phyloP scores from a whole-genome alignment of 2,113 vertebrate species.

The Odontesthes bonariensis region DNA sequence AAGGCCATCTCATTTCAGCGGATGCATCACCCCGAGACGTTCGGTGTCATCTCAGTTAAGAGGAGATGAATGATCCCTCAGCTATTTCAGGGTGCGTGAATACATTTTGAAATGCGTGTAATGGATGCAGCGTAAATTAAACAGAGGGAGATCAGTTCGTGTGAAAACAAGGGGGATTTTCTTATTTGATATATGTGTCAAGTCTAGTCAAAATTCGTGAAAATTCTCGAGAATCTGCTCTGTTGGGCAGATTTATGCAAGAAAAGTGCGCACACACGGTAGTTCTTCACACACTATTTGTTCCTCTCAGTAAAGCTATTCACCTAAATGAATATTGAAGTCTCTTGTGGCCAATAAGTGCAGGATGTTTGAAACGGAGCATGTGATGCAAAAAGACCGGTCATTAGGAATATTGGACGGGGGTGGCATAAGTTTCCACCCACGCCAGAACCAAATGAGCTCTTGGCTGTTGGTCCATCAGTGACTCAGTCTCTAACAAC shows the following conservation, averaged over 20 bases:
- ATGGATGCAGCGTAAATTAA: neutral
- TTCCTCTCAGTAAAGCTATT: neutral
- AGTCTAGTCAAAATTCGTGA: neutral
- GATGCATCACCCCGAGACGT: constrained; percentile 9
- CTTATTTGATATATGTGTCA: neutral
- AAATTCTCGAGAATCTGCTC: neutral
- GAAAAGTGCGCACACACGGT: neutral
- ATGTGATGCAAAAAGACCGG: neutral
- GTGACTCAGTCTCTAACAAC: neutral
- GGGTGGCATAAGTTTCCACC: neutral
- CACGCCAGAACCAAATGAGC: neutral
- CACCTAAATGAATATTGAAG: neutral
- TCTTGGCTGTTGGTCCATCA: neutral
- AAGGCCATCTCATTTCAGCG: constrained; percentile 32
- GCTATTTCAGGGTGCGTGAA: neutral
- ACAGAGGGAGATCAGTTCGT: neutral
- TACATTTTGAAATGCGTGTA: neutral
- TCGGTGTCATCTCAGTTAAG: neutral
- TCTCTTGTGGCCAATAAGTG: neutral
- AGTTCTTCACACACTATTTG: neutral
- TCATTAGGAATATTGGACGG: no score
- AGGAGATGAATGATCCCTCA: neutral
- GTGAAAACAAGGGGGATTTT: neutral
- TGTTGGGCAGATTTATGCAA: neutral
- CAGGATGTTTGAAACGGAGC: neutral